Evolutionary conservation across 35 echinoderm and acorn worm genomes (phyloP).

Genomic region (Patiria miniata): DNA sequence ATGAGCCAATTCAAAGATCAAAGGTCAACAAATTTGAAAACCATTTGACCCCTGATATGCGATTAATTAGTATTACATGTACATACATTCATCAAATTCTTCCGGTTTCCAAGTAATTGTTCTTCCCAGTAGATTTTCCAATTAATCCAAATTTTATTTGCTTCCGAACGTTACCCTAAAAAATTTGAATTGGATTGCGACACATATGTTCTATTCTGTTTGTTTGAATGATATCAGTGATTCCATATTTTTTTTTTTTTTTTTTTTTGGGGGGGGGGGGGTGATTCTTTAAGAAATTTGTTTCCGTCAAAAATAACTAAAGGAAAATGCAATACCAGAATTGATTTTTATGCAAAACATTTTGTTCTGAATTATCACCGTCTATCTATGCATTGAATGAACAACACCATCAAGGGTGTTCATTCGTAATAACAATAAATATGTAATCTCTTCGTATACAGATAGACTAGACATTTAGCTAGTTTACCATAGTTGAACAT

Average conservation of each 20-base stretch:
- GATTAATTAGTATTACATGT: no score
- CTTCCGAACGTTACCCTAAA: conserved; percentile 6
- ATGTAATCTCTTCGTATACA: background rate
- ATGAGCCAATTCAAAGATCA: background rate
- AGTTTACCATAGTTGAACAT: background rate
- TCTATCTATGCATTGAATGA: conserved; percentile 19
- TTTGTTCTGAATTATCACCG: background rate
- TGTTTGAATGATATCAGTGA: no score
- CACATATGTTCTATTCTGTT: background rate
- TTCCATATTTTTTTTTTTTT: no score
- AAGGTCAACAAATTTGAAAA: background rate
- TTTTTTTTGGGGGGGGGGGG: no score
- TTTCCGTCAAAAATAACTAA: background rate
- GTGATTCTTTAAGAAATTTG: no score
- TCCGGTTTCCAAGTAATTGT: background rate
- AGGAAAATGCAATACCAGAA: conserved; percentile 20
- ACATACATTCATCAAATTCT: background rate
- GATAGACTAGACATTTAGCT: background rate
- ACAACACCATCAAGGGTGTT: background rate
- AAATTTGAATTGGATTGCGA: background rate
- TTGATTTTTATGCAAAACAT: conserved; percentile 1
- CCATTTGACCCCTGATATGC: no score
- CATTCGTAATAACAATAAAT: background rate
- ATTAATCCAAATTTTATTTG: background rate
- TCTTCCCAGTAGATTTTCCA: background rate